These are phyloP conservation scores for Anoplolepis gracilipes DNA, from an alignment of 1,140 invertebrate genomes.

Conservation along the genomic window DNA sequence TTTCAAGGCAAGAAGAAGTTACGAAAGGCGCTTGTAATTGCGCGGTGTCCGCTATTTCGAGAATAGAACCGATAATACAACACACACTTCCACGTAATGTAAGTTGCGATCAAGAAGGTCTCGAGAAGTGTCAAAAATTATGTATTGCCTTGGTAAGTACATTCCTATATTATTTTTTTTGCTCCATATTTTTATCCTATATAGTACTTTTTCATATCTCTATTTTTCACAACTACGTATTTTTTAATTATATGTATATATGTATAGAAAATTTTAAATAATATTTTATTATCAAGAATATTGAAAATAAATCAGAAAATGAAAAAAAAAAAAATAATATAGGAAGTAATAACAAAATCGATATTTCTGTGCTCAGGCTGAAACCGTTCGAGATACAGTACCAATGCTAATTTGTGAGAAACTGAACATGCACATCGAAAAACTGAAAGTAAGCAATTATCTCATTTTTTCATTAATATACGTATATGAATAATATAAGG, in stretches of 20 bases:
- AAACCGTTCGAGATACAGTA: constrained; percentile 62
- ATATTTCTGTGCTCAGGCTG: constrained; percentile 56
- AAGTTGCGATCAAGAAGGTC: constrained; percentile 65
- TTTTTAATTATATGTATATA: neutral
- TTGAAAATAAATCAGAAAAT: neutral
- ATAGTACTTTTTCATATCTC: neutral
- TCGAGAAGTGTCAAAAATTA: constrained; percentile 65
- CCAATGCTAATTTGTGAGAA: constrained; percentile 73
- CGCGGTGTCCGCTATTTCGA: constrained; percentile 61
- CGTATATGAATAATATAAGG: neutral
- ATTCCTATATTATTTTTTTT: neutral
- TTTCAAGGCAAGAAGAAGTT: constrained; percentile 32
- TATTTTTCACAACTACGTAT: neutral
- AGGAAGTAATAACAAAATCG: neutral
- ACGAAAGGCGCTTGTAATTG: constrained; percentile 68
- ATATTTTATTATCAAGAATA: neutral
- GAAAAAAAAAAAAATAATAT: neutral
- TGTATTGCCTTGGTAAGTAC: constrained; percentile 70
- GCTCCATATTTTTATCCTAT: too few species aligned
- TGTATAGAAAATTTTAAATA: neutral
- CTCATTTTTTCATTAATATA: neutral
- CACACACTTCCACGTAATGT: constrained; percentile 67
- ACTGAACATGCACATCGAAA: constrained; percentile 64
- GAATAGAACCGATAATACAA: constrained; percentile 69
- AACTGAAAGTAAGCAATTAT: constrained; percentile 59